Evolutionary conservation across 2,113 vertebrate species (phyloP).

Genomic region (Thalassoma bifasciatum): DNA sequence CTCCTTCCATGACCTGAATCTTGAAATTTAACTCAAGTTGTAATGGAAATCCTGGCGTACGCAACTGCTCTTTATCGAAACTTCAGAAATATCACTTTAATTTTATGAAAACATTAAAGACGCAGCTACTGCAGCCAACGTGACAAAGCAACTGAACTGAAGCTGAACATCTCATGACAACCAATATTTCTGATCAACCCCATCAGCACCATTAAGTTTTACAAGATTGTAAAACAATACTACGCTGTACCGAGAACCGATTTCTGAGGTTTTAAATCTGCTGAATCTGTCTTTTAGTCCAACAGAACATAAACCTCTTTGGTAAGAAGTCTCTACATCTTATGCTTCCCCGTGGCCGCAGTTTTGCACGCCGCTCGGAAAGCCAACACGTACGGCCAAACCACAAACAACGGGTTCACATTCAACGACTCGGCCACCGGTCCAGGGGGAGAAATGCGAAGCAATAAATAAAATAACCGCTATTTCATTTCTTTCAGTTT

Average conservation of each 20-base stretch:
- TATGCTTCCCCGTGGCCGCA: conserved; percentile 4
- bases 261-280: conserved; percentile 10
- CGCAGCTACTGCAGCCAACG: not conserved
- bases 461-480: too few relatives aligned
- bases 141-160: not conserved
- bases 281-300: conserved; percentile 31
- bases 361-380: conserved; percentile 41
- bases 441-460: conserved; percentile 15
- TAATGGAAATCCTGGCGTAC: too few relatives aligned
- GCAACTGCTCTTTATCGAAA: too few relatives aligned
- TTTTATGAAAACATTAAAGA: too few relatives aligned
- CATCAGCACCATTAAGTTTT: not conserved
- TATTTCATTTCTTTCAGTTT: too few relatives aligned
- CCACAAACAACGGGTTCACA: conserved; percentile 64
- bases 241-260: not conserved
- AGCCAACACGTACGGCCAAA: conserved; percentile 43
- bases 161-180: not conserved
- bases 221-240: not conserved
- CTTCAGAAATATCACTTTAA: too few relatives aligned
- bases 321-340: conserved; percentile 32
- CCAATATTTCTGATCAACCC: not conserved
- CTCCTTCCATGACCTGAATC: too few relatives aligned
- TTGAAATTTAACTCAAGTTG: too few relatives aligned
- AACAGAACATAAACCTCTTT: conserved; percentile 8
- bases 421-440: conserved; percentile 42